Conservation (phyloP, 2,888 invertebrate species). For the Cephus nigrinus region DNA sequence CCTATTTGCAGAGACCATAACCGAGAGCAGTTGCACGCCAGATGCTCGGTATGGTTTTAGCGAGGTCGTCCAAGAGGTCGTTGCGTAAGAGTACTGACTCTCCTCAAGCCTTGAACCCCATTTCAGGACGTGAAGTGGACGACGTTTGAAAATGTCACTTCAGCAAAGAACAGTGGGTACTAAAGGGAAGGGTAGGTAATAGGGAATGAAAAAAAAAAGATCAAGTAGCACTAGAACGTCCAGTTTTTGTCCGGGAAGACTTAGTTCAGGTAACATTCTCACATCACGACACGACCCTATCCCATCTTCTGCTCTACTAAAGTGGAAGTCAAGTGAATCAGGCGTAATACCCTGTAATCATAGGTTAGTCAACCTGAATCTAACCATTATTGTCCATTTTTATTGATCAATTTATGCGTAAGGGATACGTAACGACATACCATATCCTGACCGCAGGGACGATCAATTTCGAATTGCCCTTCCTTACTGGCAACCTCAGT, state of each 20-base stretch:
- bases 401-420: neutral
- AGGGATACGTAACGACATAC: neutral
- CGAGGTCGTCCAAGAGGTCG: neutral
- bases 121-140: neutral
- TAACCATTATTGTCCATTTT: slow-evolving; percentile 16
- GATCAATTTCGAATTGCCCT: neutral
- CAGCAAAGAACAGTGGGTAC: neutral
- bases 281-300: slow-evolving; percentile 13
- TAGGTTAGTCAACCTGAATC: slow-evolving; percentile 23
- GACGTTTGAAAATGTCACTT: neutral
- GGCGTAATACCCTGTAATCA: slow-evolving; percentile 20
- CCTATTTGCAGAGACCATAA: neutral
- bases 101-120: neutral
- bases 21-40: neutral
- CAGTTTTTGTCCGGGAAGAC: slow-evolving; percentile 46
- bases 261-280: slow-evolving; percentile 37
- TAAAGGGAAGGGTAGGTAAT: slow-evolving; percentile 12
- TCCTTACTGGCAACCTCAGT: neutral
- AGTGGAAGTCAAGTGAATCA: slow-evolving; percentile 17
- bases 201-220: slow-evolving; percentile 18
- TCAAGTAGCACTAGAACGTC: slow-evolving; percentile 34
- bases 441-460: neutral
- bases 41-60: neutral
- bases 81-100: neutral
- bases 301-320: slow-evolving; percentile 8